Conservation (phyloP, 2,113 vertebrate species). For the Pica pica region DNA sequence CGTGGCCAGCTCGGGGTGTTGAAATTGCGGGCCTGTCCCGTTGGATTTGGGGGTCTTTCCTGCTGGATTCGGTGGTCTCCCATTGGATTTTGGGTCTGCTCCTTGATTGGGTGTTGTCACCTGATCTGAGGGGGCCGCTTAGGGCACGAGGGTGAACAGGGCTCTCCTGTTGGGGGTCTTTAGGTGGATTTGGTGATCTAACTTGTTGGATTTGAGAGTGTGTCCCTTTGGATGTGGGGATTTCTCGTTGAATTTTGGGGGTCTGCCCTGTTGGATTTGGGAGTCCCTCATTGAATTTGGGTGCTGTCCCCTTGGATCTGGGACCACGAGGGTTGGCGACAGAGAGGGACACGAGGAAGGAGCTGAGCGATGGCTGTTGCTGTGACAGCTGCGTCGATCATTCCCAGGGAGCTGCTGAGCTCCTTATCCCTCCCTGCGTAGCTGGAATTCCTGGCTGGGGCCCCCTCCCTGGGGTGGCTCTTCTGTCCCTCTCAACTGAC, state of each 20-base stretch:
- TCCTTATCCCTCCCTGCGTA: background rate
- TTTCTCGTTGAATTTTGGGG: background rate
- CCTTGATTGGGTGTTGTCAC: background rate
- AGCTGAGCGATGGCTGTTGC: background rate
- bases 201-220: background rate
- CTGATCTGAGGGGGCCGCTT: no score
- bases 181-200: background rate
- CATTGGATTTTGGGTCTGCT: background rate
- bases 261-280: background rate
- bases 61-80: rapidly evolving
- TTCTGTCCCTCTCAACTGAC: background rate
- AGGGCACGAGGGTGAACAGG: background rate
- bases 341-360: background rate
- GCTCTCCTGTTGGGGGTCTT: background rate
- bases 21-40: rapidly evolving
- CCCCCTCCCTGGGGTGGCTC: background rate
- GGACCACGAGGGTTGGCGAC: background rate
- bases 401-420: background rate
- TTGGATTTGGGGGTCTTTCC: background rate
- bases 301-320: background rate
- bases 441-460: background rate
- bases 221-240: background rate
- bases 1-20: rapidly evolving
- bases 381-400: background rate
- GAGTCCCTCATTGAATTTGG: background rate